phyloP scores from a whole-genome alignment of 1,140 invertebrate species.

The Cyrtorhinus lividipennis region DNA sequence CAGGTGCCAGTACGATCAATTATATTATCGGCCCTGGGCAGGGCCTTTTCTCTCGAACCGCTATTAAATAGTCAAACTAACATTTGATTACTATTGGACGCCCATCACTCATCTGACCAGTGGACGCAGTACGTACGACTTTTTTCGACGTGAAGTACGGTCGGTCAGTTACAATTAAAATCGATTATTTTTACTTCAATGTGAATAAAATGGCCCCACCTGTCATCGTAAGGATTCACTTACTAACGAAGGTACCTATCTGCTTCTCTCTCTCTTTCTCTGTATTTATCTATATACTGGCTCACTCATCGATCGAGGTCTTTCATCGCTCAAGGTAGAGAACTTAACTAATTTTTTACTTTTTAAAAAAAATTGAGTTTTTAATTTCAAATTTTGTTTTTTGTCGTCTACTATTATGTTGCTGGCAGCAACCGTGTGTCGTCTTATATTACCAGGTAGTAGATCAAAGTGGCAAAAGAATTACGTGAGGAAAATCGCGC shows the following conservation, averaged over 20 bases:
- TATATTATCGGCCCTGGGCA: no score
- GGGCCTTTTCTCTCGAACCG: no score
- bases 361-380: not conserved
- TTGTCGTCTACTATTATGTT: not conserved
- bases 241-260: not conserved
- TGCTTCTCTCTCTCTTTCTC: not conserved
- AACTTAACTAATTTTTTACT: not conserved
- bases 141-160: not conserved
- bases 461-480: not conserved
- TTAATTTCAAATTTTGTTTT: not conserved
- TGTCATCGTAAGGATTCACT: not conserved
- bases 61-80: no score
- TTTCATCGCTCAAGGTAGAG: not conserved
- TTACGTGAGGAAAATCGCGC: not conserved
- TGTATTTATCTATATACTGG: not conserved
- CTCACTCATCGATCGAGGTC: constrained; percentile 1
- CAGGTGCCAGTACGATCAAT: no score
- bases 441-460: not conserved
- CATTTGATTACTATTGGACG: no score
- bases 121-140: no score
- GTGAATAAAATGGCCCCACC: not conserved
- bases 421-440: not conserved
- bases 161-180: not conserved
- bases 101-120: no score
- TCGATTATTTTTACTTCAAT: not conserved